phyloP scores from a whole-genome alignment of 2,797 vertebrate species.

The Acanthurus lineatus region DNA sequence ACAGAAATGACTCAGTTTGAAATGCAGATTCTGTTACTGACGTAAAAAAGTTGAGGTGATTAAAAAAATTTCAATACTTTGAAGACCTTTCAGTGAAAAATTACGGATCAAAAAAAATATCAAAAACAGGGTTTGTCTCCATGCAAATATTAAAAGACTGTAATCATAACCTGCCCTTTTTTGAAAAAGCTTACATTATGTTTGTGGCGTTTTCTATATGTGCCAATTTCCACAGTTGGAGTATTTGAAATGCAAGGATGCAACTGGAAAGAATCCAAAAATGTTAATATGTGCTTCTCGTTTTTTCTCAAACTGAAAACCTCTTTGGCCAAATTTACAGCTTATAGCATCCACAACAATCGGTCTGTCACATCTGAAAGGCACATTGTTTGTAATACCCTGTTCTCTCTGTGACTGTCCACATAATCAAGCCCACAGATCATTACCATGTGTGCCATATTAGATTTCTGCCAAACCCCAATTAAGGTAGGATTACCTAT shows the following conservation, averaged over 20 bases:
- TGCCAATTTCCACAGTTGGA: not conserved
- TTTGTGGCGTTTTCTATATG: not conserved
- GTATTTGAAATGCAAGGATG: constrained; percentile 5
- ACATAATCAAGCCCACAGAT: constrained; percentile 69
- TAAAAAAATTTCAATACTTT: not conserved
- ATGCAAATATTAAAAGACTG: not conserved
- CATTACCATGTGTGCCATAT: constrained; percentile 72
- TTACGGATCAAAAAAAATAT: not conserved
- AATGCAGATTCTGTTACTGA: not conserved
- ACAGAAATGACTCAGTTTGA: too few relatives aligned
- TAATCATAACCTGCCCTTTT: too few relatives aligned
- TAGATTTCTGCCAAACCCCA: constrained; percentile 63
- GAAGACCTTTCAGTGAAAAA: not conserved
- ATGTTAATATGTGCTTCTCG: not conserved
- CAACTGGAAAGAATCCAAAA: not conserved
- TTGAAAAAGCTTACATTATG: not conserved
- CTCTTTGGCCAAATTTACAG: constrained; percentile 25
- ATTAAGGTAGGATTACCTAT: constrained; percentile 74
- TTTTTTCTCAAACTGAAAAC: constrained; percentile 16
- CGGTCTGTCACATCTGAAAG: constrained; percentile 34
- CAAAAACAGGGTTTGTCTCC: not conserved
- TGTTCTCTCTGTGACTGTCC: constrained; percentile 38
- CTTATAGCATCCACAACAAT: constrained; percentile 11
- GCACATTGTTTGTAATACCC: constrained; percentile 47
- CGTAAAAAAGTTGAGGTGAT: not conserved